A percentile compares a stretch with the other conserved stretches of the same genome.
phyloP scores from a whole-genome alignment of 1,140 invertebrate species.

The Drosophila aff. region DNA sequence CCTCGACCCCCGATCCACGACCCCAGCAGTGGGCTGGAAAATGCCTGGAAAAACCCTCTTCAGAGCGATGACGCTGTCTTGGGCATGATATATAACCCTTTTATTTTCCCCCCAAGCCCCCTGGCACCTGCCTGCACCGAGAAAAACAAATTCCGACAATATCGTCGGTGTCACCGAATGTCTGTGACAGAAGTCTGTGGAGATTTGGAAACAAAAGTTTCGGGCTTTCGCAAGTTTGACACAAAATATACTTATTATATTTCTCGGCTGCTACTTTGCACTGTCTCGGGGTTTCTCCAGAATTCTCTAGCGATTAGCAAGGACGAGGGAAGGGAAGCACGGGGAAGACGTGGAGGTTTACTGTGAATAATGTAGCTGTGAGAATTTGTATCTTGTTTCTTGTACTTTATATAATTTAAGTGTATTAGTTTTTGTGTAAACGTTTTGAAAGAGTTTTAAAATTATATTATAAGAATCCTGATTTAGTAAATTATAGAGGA shows the following conservation, averaged over 20 bases:
- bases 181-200: slow-evolving; percentile 19
- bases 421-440: too few relatives aligned
- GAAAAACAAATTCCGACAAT: slow-evolving; percentile 23
- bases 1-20: slow-evolving; percentile 18
- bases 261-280: slow-evolving; percentile 7
- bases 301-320: slow-evolving; percentile 7
- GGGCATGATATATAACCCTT: slow-evolving; percentile 74
- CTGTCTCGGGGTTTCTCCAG: neutral
- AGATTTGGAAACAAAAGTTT: slow-evolving; percentile 21
- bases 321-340: neutral
- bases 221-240: slow-evolving; percentile 11
- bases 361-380: neutral
- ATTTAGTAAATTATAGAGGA: neutral
- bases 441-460: neutral
- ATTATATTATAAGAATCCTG: neutral
- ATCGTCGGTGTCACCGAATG: slow-evolving; percentile 14
- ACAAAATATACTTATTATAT: slow-evolving; percentile 28
- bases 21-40: slow-evolving; percentile 19
- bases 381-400: neutral
- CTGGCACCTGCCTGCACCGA: slow-evolving; percentile 51
- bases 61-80: slow-evolving; percentile 57
- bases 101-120: slow-evolving; percentile 34
- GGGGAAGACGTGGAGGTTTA: neutral
- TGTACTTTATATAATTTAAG: neutral
- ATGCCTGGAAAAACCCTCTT: slow-evolving; percentile 53